Evolutionary conservation across 2,797 vertebrate species (phyloP).

Genomic region (Cynopterus sphinx): DNA sequence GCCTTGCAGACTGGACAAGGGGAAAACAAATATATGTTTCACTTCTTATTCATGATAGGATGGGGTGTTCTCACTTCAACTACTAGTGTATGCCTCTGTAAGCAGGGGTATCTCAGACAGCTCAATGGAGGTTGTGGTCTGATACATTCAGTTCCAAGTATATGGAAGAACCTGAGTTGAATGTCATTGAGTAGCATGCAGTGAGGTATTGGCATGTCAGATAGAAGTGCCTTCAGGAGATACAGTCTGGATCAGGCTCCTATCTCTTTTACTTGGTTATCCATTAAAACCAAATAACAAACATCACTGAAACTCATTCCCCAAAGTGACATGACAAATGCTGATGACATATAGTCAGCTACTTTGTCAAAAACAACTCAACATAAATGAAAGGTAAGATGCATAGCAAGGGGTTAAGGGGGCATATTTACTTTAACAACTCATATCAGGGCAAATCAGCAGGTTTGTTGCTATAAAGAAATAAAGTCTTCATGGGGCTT

Average conservation of each 20-base stretch:
- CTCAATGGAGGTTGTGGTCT: not conserved
- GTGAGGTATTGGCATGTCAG: not conserved
- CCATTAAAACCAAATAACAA: conserved; percentile 57
- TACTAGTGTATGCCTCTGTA: conserved; percentile 10
- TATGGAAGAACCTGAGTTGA: not conserved
- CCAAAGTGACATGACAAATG: conserved; percentile 33
- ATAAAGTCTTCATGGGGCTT: not conserved
- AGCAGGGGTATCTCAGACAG: not conserved
- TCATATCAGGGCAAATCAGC: not conserved
- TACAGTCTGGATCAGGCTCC: not conserved
- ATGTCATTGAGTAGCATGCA: not conserved
- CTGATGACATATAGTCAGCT: conserved; percentile 19
- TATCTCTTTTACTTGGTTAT: not conserved
- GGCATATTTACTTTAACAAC: not conserved
- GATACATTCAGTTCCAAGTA: conserved; percentile 4
- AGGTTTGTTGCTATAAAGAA: conserved; percentile 1
- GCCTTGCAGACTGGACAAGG: conserved; percentile 41
- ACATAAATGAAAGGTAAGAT: conserved; percentile 38
- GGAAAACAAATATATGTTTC: not conserved
- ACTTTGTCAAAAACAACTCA: conserved; percentile 14
- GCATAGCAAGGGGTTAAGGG: not conserved
- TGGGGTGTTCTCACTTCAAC: conserved; percentile 3
- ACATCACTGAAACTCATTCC: conserved; percentile 10
- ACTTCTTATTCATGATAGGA: conserved; percentile 17
- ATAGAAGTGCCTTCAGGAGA: not conserved